These are phyloP conservation scores for Parasteatoda lunata DNA, from an alignment of 2,888 invertebrate species.

Conservation along the genomic window DNA sequence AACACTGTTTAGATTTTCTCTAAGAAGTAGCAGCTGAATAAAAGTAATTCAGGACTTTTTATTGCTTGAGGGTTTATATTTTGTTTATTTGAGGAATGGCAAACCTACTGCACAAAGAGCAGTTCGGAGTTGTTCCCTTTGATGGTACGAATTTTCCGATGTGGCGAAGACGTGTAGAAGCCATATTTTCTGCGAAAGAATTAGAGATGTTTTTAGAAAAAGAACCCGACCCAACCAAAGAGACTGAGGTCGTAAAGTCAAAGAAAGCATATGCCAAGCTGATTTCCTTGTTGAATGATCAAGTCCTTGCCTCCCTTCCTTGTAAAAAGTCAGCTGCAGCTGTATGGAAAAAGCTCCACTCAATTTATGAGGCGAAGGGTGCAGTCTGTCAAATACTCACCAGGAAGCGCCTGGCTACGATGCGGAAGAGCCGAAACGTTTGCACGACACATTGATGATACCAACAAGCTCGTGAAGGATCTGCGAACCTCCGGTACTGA, in stretches of 20 bases:
- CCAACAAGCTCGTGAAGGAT: background rate
- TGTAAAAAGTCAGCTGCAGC: background rate
- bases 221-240: background rate
- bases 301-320: background rate
- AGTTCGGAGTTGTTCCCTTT: background rate
- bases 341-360: too few species aligned
- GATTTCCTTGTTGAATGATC: background rate
- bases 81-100: background rate
- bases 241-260: background rate
- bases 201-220: background rate
- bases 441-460: background rate
- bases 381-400: background rate
- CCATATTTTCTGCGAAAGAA: too few species aligned
- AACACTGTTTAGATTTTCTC: too few species aligned
- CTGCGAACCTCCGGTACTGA: too few species aligned
- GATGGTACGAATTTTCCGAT: background rate
- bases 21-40: background rate
- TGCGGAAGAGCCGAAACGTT: background rate
- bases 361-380: background rate
- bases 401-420: background rate
- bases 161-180: background rate
- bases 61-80: background rate
- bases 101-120: background rate
- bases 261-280: background rate
- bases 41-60: background rate